Conservation (phyloP, 1,140 invertebrate genomes). For the Neodiprion virginianus region DNA sequence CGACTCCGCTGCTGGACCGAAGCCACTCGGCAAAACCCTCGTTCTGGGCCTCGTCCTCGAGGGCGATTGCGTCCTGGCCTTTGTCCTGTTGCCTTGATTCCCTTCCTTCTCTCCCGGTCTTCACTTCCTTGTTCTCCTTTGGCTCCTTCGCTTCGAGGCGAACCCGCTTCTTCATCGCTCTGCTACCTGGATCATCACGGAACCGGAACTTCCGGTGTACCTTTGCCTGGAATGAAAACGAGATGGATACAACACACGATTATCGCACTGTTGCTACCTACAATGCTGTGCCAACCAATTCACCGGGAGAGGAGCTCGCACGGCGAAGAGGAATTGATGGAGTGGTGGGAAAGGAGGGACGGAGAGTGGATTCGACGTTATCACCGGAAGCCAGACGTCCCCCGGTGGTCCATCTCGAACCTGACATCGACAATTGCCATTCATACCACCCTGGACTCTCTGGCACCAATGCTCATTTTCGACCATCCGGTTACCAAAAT, state of each 20-base stretch:
- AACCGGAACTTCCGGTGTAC: not conserved
- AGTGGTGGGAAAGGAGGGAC: not conserved
- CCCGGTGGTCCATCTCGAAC: not conserved
- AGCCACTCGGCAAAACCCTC: conserved; percentile 67
- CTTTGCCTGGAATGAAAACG: not conserved
- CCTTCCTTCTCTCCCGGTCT: conserved; percentile 24
- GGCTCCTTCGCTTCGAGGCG: conserved; percentile 23
- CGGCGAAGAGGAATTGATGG: too few species aligned
- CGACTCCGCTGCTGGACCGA: conserved; percentile 61
- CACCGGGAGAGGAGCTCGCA: too few species aligned
- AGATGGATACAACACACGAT: not conserved
- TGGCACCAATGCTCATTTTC: conserved; percentile 11
- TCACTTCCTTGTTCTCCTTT: conserved; percentile 12
- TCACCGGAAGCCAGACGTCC: conserved; percentile 34
- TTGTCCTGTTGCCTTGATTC: conserved; percentile 27
- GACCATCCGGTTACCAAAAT: conserved; percentile 38
- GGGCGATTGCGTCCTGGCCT: conserved; percentile 25
- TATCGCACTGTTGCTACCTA: not conserved
- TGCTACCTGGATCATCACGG: not conserved
- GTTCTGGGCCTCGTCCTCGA: conserved; percentile 51
- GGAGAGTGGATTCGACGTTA: conserved; percentile 39
- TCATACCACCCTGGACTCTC: not conserved
- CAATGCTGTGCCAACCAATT: not conserved
- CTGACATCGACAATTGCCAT: conserved; percentile 20
- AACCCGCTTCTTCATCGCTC: conserved; percentile 36